These are phyloP conservation scores for Tenrec ecaudatus DNA, from an alignment of 2,113 vertebrate species.

Conservation along the genomic window DNA sequence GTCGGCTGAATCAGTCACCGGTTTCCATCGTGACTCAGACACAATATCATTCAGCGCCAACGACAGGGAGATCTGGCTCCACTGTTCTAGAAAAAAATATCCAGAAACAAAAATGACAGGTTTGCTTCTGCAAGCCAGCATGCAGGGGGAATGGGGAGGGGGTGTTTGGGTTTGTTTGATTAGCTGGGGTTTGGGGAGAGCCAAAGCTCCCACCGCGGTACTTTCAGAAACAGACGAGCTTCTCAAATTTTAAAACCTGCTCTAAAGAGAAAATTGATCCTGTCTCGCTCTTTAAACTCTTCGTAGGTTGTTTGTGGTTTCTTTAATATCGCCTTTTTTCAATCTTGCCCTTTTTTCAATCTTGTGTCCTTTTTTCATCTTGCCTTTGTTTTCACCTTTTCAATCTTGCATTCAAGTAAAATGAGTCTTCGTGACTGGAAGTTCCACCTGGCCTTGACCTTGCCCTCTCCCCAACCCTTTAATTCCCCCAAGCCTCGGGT, in stretches of 20 bases:
- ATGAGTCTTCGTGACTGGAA: not conserved
- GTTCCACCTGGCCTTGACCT: not conserved
- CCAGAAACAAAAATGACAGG: not conserved
- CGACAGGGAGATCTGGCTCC: not conserved
- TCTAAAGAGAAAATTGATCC: not conserved
- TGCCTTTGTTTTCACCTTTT: not conserved
- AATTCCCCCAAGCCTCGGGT: not conserved
- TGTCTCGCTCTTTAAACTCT: not conserved
- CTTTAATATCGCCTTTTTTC: too few relatives aligned
- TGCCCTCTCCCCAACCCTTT: not conserved
- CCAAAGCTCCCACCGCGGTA: too few relatives aligned
- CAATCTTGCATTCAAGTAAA: not conserved
- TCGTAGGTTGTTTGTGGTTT: too few relatives aligned
- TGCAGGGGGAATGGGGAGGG: too few relatives aligned
- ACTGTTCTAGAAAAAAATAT: not conserved
- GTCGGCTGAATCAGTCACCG: not conserved
- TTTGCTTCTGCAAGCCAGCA: not conserved
- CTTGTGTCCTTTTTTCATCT: too few relatives aligned
- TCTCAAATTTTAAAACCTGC: slow-evolving; percentile 37
- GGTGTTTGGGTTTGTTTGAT: not conserved
- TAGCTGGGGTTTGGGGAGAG: not conserved
- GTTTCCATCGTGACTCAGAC: not conserved
- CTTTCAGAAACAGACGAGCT: not conserved
- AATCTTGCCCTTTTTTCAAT: too few relatives aligned
- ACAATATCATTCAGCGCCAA: not conserved